A percentile compares a stretch with the other conserved stretches of the same genome.
Conservation (phyloP, 2,888 invertebrate species). For the Catocala nupta region DNA sequence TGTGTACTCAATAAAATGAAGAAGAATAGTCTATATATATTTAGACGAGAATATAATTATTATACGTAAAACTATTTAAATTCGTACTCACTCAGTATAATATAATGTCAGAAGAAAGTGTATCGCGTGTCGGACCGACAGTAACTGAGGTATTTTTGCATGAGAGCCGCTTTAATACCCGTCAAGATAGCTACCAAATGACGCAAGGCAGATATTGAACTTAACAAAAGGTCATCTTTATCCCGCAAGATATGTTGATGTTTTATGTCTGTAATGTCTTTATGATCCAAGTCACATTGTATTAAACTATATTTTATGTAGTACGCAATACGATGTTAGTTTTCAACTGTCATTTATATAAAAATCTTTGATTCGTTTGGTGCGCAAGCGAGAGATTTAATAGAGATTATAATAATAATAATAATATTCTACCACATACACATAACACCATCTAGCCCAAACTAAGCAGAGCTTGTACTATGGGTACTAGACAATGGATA, state of each 20-base stretch:
- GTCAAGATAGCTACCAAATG: neutral
- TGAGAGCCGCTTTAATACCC: neutral
- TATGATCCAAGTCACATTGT: neutral
- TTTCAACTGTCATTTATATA: no score
- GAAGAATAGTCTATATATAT: no score
- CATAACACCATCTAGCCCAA: no score
- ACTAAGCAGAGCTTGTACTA: no score
- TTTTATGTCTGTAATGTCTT: neutral
- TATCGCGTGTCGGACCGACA: neutral
- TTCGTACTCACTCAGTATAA: conserved; percentile 5
- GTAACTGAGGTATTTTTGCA: neutral
- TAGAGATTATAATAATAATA: no score
- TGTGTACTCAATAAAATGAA: no score
- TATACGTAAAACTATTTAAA: neutral
- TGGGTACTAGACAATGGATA: no score
- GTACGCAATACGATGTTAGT: no score
- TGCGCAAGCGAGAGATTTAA: no score
- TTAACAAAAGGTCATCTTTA: conserved; percentile 6
- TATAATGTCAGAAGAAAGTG: neutral
- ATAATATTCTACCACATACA: no score
- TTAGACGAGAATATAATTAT: no score
- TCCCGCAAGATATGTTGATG: neutral
- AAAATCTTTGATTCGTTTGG: no score
- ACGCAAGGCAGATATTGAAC: conserved; percentile 3
- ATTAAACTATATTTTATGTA: neutral